Conservation (phyloP, 2,888 invertebrate species). For the Neoascia interrupta region DNA sequence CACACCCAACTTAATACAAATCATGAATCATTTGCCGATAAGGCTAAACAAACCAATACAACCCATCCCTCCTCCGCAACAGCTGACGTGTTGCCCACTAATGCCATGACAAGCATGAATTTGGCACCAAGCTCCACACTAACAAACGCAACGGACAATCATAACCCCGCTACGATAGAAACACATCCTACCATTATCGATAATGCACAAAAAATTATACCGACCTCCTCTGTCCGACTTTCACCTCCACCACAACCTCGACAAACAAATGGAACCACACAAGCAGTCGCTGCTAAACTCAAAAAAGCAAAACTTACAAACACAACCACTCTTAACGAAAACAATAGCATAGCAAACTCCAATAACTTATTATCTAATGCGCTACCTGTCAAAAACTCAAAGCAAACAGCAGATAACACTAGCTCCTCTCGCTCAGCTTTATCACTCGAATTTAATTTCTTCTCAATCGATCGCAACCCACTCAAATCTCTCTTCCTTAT, state of each 20-base stretch:
- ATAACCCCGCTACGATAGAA: too few species aligned
- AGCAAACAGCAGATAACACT: not conserved
- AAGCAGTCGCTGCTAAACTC: not conserved
- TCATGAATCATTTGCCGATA: too few species aligned
- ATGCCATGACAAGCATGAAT: too few species aligned
- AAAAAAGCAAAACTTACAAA: not conserved
- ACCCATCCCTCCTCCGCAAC: too few species aligned
- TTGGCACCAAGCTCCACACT: too few species aligned
- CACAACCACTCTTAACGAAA: not conserved
- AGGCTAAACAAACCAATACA: not conserved
- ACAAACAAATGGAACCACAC: not conserved
- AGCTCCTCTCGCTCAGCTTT: not conserved
- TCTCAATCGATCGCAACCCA: not conserved
- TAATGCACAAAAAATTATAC: too few species aligned
- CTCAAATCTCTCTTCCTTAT: not conserved
- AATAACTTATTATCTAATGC: not conserved
- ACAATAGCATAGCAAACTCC: not conserved
- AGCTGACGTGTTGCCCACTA: too few species aligned
- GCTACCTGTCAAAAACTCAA: not conserved
- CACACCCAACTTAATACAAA: not conserved
- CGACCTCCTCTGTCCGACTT: not conserved
- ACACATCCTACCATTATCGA: too few species aligned
- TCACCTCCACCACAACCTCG: not conserved
- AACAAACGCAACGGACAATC: too few species aligned
- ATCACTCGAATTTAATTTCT: too few species aligned